Base-by-base conservation (phyloP, 2,888 invertebrate genomes). In the Hypena proboscidalis region DNA sequence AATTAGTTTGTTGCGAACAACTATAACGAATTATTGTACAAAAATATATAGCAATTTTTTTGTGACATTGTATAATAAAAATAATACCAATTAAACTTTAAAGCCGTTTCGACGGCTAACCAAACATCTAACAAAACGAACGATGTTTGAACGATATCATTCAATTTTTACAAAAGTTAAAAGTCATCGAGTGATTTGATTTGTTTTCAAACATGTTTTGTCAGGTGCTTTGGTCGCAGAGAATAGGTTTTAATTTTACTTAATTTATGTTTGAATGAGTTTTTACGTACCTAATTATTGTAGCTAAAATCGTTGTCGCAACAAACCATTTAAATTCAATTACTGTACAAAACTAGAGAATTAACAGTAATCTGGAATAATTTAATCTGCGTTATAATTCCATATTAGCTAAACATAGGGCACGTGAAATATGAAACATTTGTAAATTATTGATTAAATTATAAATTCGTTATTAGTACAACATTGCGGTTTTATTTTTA, bases 371-470 rank as follows among this genome's bases (percentile, higher is more conserved):
- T 46, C 43, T 43, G 48, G 42, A 45, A 38, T 58, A 23, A 50
- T 63, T 65, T 67, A 19, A 52, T 37, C 26, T 55, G 42, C 51
- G 42, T 63, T 54, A 42, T 53, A 49, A 63, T 57, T 31, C 44
- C 38, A 46, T 43, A 19, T 42, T 39, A 48, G 9, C 34, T 52
- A 48, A 34, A 50, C 31, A 50, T 61, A 65, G 47, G 23, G 51
- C 19, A 37, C 35, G 22, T 39, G 36, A 36, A 49, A 38, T 48
- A 40, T 43, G 62, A 58, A 61, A 66, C 67, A 73, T 68, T 65
- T 80, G 77, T 80, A 80, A 74, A 78, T 74, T 78, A 80, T 75
- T 74, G 59, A 78, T 70, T 77, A 74, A 77, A 83, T 78, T 82
- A 82, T 78, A 80, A 73, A 78, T 77, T 72, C 70, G 72, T 78